These are phyloP conservation scores for Clistopyga incitator DNA, from an alignment of 2,888 invertebrate genomes.

Conservation along the genomic window DNA sequence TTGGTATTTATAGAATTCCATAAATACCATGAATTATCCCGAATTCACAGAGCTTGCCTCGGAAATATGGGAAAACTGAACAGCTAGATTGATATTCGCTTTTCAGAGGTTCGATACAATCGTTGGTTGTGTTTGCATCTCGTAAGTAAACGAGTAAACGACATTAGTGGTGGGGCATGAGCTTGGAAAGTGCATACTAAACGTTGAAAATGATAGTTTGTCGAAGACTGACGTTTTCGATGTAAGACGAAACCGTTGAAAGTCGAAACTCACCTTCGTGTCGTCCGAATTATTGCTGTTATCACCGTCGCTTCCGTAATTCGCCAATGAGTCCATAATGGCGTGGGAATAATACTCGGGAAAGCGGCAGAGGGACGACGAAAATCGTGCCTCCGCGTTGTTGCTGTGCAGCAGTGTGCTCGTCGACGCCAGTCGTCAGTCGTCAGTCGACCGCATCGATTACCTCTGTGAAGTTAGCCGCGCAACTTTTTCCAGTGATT, in stretches of 20 bases:
- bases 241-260: neutral
- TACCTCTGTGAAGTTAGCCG: too few species aligned
- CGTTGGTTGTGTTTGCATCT: neutral
- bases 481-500: slow-evolving; percentile 47
- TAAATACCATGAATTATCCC: slow-evolving; percentile 28
- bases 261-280: slow-evolving; percentile 75
- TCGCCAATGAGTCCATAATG: slow-evolving; percentile 90
- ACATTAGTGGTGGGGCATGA: neutral
- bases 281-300: slow-evolving; percentile 84
- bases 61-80: neutral
- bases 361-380: slow-evolving; percentile 40
- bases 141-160: too few species aligned
- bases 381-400: slow-evolving; percentile 54
- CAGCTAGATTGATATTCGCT: neutral
- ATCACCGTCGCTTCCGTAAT: slow-evolving; percentile 93
- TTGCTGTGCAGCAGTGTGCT: slow-evolving; percentile 33
- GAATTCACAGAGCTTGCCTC: neutral
- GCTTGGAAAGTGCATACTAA: neutral
- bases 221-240: neutral
- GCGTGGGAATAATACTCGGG: slow-evolving; percentile 54
- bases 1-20: slow-evolving; percentile 27
- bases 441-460: slow-evolving; percentile 55
- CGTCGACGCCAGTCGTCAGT: slow-evolving; percentile 23
- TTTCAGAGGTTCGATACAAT: neutral
- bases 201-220: neutral